A percentile compares a stretch with the other conserved stretches of the same genome.
Conservation (phyloP, 2,888 invertebrate species). For the Thereva nobilitata region DNA sequence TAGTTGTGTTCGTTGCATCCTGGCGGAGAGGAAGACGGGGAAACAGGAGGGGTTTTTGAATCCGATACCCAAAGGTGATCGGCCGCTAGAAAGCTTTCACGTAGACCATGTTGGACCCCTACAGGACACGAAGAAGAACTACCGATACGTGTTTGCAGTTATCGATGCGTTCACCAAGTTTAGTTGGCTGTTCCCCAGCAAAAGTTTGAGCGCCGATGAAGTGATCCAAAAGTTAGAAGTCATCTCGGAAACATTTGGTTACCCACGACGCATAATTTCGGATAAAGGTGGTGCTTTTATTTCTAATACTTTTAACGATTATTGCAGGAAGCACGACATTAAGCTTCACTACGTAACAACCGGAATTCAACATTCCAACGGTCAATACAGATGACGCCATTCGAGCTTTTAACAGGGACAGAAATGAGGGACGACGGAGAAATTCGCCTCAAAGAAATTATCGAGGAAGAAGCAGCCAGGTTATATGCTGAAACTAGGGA, state of each 20-base stretch:
- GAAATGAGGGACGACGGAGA: constrained; percentile 29
- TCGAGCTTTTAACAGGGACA: constrained; percentile 1
- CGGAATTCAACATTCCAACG: not conserved
- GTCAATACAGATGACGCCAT: not conserved
- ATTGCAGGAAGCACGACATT: no score
- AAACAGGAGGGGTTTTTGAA: constrained; percentile 50
- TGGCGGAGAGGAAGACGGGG: constrained; percentile 46
- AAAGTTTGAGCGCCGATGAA: constrained; percentile 35
- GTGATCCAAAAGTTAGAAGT: constrained; percentile 38
- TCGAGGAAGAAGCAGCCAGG: constrained; percentile 17
- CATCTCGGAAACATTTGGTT: constrained; percentile 38
- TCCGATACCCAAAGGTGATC: constrained; percentile 50
- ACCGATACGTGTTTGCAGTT: constrained; percentile 49
- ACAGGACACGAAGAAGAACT: constrained; percentile 42
- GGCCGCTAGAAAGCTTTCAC: no score
- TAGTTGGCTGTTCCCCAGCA: constrained; percentile 40
- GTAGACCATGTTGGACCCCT: constrained; percentile 52
- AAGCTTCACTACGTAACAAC: no score
- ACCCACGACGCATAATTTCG: constrained; percentile 37
- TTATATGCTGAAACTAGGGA: constrained; percentile 6
- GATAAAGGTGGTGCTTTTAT: no score
- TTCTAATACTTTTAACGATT: no score
- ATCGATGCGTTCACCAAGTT: constrained; percentile 50
- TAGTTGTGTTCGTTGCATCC: constrained; percentile 37
- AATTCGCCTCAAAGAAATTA: not conserved